Evolutionary conservation across 2,113 vertebrate genomes (phyloP), one percentile per base, ranked within the genome.

Genomic region (Hucho hucho): DNA sequence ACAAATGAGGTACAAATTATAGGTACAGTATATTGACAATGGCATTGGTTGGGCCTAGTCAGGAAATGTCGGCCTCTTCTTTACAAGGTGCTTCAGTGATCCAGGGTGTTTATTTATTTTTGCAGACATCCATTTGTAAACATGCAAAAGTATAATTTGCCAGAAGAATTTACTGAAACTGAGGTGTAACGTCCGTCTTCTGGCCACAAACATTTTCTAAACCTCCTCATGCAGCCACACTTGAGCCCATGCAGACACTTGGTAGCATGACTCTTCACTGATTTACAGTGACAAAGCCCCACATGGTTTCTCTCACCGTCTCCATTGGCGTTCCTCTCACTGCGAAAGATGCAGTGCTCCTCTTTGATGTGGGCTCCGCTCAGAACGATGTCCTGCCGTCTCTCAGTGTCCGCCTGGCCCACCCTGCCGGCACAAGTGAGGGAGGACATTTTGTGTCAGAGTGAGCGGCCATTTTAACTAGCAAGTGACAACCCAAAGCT

Each of bases 281-380:
- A 59, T 26, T 6, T 20, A 43, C 14, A 46, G 59, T 26, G n/a
- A 11, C 26, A 9, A 37, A 61, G 18, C 12, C 49, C 49, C 6
- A 9, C 22, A 20, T 18, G 58, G 83, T 69, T 32, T 37, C 5
- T 18, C 66, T 94, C 86, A 98, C 98, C 98, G 70, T 98, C 90
- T 0, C 97, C 96, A 0, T 93, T 95, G 78, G 90, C 91, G 83
- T 91, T 97, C 71, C 93, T 95, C 90, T 99, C 96, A 0, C 98
- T 99, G 74, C 96, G 93, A 88, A 99, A 99, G 84, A 98, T 81
- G 79, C 98, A 99, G 84, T 99, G 98, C 61, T 99, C 97, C 56
- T 99, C 98, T 85, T 92, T 97, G 90, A 99, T 99, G 53, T 99
- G 97, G 9, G 97, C 97, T 5, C 98, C 98, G 4, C 97, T 99